Conservation (phyloP, 2,113 vertebrate species). For the Pardalotus punctatus region DNA sequence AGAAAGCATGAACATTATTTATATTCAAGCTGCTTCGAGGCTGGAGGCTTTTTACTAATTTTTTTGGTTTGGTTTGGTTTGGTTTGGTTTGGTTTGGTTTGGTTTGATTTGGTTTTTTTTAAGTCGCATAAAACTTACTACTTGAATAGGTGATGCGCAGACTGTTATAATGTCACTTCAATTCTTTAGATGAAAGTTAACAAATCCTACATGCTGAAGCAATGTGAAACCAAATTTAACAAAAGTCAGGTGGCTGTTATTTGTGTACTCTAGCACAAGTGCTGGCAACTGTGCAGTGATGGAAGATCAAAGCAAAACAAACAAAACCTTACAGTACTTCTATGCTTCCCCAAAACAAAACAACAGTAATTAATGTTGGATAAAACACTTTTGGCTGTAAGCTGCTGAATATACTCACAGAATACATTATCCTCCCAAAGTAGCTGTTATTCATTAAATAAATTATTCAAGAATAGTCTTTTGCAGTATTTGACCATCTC, state of each 20-base stretch:
- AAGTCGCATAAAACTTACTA: neutral
- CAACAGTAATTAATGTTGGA: slow-evolving; percentile 15
- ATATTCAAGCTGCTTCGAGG: neutral
- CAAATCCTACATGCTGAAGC: slow-evolving; percentile 17
- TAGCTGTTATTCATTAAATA: slow-evolving; percentile 39
- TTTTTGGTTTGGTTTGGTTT: neutral
- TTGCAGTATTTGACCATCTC: slow-evolving; percentile 34
- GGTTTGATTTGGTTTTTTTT: neutral
- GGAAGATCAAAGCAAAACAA: slow-evolving; percentile 37
- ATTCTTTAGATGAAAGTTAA: slow-evolving; percentile 41
- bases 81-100: neutral
- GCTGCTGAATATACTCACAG: slow-evolving; percentile 7
- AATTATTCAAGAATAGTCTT: slow-evolving; percentile 48
- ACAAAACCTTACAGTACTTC: neutral
- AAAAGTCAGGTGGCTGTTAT: slow-evolving; percentile 4
- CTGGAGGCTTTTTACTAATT: neutral
- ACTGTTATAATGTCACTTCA: neutral
- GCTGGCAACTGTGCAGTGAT: neutral
- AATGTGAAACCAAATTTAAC: slow-evolving; percentile 21
- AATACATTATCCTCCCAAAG: neutral
- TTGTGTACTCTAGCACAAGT: neutral
- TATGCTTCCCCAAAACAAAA: neutral
- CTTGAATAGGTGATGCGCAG: neutral
- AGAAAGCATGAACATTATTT: neutral
- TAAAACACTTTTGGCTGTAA: slow-evolving; percentile 29